phyloP scores from a whole-genome alignment of 2,113 vertebrate species.

The Anarrhichthys ocellatus region DNA sequence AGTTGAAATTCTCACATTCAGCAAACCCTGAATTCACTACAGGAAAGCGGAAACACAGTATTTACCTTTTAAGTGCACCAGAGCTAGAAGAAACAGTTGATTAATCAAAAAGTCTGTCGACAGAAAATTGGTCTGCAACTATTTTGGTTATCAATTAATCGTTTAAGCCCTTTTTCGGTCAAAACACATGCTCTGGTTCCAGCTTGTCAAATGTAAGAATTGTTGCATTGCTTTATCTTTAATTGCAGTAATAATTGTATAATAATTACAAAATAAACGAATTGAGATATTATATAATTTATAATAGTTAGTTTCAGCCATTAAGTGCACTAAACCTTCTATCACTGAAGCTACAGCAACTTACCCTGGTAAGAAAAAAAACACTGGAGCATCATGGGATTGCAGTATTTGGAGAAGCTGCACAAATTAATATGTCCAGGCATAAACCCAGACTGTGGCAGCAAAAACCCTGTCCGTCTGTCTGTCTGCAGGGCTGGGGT shows the following conservation, averaged over 20 bases:
- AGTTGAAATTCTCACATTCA: background rate
- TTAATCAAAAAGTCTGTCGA: background rate
- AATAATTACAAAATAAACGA: too few relatives aligned
- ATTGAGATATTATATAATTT: too few relatives aligned
- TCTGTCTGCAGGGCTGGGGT: constrained; percentile 18
- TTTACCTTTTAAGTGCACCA: background rate
- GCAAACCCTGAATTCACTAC: background rate
- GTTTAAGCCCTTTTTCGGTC: background rate
- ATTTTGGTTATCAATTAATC: background rate
- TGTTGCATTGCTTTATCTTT: background rate
- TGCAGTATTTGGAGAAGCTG: constrained; percentile 7
- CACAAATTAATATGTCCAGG: constrained; percentile 27
- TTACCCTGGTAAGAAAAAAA: constrained; percentile 4
- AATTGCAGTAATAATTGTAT: background rate
- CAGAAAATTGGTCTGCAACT: background rate
- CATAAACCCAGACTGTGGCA: constrained; percentile 25
- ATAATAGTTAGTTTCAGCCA: background rate
- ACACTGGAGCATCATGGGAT: constrained; percentile 5
- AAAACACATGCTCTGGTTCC: background rate
- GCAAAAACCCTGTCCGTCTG: constrained; percentile 6
- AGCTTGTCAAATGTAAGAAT: background rate
- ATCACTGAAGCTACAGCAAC: background rate
- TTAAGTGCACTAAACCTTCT: background rate
- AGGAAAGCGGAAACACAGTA: background rate
- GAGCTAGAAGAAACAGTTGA: background rate